These are phyloP conservation scores for Cataglyphis altisquamis DNA, from an alignment of 2,888 invertebrate genomes.

Conservation along the genomic window DNA sequence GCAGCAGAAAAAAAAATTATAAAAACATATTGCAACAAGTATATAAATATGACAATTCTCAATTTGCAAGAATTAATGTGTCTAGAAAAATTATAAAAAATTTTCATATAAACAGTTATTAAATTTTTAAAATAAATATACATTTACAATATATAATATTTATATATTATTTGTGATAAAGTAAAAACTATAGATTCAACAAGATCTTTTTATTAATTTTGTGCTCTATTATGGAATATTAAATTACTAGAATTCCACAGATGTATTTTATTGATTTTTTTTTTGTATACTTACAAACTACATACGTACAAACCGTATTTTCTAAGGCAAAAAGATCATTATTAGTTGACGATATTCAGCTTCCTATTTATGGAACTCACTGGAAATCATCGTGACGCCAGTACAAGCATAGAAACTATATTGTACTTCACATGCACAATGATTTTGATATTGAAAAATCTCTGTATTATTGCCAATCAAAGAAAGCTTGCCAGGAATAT, in stretches of 20 bases:
- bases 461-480: background rate
- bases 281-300: background rate
- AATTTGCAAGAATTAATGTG: background rate
- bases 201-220: background rate
- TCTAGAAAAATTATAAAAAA: background rate
- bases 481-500: slow-evolving; percentile 30
- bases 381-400: background rate
- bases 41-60: background rate
- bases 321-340: slow-evolving; percentile 36
- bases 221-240: background rate
- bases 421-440: background rate
- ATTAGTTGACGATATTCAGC: slow-evolving; percentile 3
- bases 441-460: background rate
- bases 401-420: slow-evolving; percentile 11
- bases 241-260: background rate
- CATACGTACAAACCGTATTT: background rate
- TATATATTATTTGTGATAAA: background rate
- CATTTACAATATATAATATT: background rate
- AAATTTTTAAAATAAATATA: background rate
- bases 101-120: background rate
- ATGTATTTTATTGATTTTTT: background rate
- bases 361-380: slow-evolving; percentile 21
- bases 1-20: background rate
- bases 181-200: background rate
- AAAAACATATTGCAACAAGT: background rate